These are phyloP conservation scores for Drosophila bunnanda DNA, from an alignment of 2,888 invertebrate genomes.

Conservation along the genomic window DNA sequence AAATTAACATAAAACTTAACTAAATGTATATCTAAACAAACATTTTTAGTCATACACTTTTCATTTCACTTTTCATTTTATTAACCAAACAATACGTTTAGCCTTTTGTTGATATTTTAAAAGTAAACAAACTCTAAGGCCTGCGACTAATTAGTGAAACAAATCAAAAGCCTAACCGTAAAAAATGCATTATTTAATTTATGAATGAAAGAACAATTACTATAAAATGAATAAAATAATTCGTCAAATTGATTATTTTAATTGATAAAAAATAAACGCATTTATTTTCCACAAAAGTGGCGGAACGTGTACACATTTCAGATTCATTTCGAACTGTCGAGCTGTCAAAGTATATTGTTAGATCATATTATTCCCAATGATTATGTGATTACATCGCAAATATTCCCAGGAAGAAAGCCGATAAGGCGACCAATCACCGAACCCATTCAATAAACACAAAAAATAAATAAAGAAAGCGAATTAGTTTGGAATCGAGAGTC, in stretches of 20 bases:
- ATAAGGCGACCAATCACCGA: slow-evolving; percentile 6
- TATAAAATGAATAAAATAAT: background rate
- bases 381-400: slow-evolving; percentile 17
- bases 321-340: background rate
- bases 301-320: background rate
- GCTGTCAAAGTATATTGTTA: slow-evolving; percentile 7
- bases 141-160: background rate
- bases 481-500: slow-evolving; percentile 1
- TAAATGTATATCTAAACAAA: no score
- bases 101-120: background rate
- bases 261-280: background rate
- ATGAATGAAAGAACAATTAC: background rate
- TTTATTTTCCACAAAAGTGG: background rate
- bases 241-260: background rate
- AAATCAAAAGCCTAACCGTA: no score
- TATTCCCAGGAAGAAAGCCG: background rate
- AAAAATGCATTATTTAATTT: background rate
- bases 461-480: background rate
- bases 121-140: background rate
- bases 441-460: background rate
- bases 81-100: background rate
- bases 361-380: background rate
- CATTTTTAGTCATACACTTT: no score
- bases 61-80: no score
- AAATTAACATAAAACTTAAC: no score